Base-by-base conservation (phyloP, 2,888 invertebrate genomes). In the Branchipolynoe longqiensis region DNA sequence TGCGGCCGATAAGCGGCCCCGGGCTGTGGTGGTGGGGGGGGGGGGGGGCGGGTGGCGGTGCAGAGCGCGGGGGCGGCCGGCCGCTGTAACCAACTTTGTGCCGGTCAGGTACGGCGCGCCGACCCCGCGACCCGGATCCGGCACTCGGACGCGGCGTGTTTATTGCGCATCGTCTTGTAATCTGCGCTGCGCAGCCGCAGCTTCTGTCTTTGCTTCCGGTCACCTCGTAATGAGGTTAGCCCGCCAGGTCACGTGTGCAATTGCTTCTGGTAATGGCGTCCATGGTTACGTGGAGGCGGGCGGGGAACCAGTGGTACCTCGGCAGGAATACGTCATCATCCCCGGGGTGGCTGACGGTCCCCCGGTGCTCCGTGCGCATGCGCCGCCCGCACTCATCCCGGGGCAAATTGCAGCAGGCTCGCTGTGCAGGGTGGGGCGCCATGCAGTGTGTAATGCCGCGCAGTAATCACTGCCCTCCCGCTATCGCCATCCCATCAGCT, bases 101-200 rank as follows among this genome's bases (percentile, higher is more conserved):
- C 62, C n/a, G 14, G 12, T 28, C 62, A 12, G n/a, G 62, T 12
- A 18, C 18, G 48, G 48, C 8, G 8, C 8, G 48, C 48, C 8
- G 18, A 6, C 25, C 31, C 8, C 62, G 31, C 31, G 62, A 14
- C 25, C 8, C 25, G n/a, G 78, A 78, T 78, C 78, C 41, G 28
- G 28, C 8, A 6, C 78, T 28, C 14, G 12, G 78, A 78, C 48
- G 41, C 31, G 28, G 6, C 41, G 41, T 78, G 78, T 78, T 78
- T 78, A 78, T 78, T 78, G 78, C 48, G 48, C 78, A 48, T 78
- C 78, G 12, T 28, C 41, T 54, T 78, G 78, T 78, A 78, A 78
- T 78, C 78, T 78, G 48, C 31, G 31, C 78, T 3, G 48, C 31
- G 25, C 78, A 78, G 78, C 25, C 48, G 31, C 48, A 36, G 31